Evolutionary conservation across 2,797 vertebrate genomes (phyloP).

Genomic region (Hydrophis major): DNA sequence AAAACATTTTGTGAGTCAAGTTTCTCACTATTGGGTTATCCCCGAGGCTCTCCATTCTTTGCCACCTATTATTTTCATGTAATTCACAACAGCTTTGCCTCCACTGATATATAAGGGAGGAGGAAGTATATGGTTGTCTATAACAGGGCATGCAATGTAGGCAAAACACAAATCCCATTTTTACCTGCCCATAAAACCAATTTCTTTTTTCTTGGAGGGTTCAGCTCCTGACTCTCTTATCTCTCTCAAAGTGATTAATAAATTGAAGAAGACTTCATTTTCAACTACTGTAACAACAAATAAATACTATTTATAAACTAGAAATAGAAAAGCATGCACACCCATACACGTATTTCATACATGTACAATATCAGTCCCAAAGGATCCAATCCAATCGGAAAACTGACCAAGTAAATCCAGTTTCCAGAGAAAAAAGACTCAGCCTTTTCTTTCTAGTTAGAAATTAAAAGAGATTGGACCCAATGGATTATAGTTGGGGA

Average conservation of each 20-base stretch:
- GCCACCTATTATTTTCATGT: background rate
- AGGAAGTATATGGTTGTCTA: background rate
- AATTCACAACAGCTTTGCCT: background rate
- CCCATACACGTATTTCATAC: background rate
- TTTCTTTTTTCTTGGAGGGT: background rate
- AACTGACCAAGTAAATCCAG: background rate
- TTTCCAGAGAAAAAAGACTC: background rate
- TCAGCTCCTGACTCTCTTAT: background rate
- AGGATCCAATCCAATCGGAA: background rate
- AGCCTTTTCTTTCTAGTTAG: background rate
- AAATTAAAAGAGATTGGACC: background rate
- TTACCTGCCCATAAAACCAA: background rate
- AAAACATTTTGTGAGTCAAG: background rate
- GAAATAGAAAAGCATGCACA: background rate
- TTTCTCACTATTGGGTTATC: too few relatives aligned
- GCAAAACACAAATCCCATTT: background rate
- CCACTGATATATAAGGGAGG: background rate
- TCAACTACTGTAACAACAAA: background rate
- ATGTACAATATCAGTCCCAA: background rate
- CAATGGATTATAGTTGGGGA: background rate
- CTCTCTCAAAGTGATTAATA: background rate
- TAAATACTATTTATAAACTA: background rate
- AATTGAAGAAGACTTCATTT: background rate
- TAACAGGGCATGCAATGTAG: background rate
- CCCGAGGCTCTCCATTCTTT: background rate